Percentiles rank a stretch among this genome's conserved stretches.
These are phyloP conservation scores for Onychostruthus taczanowskii DNA, from an alignment of 2,113 vertebrate genomes.

Conservation along the genomic window DNA sequence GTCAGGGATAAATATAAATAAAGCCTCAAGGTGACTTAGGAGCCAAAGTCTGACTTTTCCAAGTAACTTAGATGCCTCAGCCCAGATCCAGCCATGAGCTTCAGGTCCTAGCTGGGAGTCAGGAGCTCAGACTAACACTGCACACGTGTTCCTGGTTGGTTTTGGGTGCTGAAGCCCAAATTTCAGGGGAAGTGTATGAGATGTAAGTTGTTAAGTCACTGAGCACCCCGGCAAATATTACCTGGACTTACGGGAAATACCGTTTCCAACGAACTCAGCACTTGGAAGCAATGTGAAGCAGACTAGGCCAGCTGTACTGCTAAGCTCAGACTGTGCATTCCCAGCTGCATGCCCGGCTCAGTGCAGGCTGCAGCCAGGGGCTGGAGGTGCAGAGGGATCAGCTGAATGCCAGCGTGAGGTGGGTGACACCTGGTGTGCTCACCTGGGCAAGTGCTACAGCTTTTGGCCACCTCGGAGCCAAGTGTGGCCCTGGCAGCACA, in stretches of 20 bases:
- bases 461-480: rapidly evolving
- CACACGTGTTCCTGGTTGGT: background rate
- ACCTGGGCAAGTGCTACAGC: background rate
- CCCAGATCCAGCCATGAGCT: background rate
- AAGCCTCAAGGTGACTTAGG: background rate
- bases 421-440: background rate
- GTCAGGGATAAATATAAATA: background rate
- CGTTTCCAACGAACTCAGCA: background rate
- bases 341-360: background rate
- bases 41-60: background rate
- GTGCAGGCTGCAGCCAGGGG: rapidly evolving
- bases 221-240: background rate
- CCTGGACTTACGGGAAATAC: background rate
- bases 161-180: background rate
- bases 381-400: background rate
- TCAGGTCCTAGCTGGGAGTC: background rate
- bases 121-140: background rate
- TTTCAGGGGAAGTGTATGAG: background rate
- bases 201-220: background rate
- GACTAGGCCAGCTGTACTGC: background rate
- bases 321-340: background rate
- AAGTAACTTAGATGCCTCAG: background rate
- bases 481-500: background rate
- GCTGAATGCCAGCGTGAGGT: background rate
- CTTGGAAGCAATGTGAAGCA: background rate